Evolutionary conservation across 1,140 invertebrate genomes (phyloP).

Genomic region (Orius insidiosus): DNA sequence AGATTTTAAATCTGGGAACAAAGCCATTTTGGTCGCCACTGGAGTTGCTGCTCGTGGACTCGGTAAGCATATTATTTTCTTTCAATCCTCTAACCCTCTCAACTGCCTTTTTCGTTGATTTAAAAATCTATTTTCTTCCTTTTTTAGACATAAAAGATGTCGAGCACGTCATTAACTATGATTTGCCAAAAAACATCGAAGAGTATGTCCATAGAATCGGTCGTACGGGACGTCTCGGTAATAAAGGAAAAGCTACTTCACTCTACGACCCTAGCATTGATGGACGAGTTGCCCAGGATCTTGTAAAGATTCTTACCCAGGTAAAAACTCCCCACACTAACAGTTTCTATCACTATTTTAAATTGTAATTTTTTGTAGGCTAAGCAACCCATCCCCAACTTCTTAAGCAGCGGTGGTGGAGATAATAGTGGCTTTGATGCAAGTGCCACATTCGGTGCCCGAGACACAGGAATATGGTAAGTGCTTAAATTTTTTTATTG

Average conservation of each 20-base stretch:
- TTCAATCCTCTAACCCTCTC: too few species aligned
- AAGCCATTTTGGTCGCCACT: conserved; percentile 73
- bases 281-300: conserved; percentile 30
- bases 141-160: conserved; percentile 62
- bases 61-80: too few species aligned
- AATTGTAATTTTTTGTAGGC: too few species aligned
- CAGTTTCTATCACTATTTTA: too few species aligned
- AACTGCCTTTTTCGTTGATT: too few species aligned
- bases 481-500: too few species aligned
- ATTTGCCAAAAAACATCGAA: conserved; percentile 71
- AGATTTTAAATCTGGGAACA: conserved; percentile 60
- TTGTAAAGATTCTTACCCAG: conserved; percentile 53
- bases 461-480: too few species aligned
- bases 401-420: too few species aligned
- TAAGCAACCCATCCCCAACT: too few species aligned
- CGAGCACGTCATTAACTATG: conserved; percentile 80
- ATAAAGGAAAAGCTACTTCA: conserved; percentile 71
- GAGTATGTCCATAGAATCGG: conserved; percentile 94
- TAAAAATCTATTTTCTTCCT: conserved; percentile 15
- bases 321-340: too few species aligned
- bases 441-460: too few species aligned
- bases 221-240: conserved; percentile 82
- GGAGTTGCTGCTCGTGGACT: conserved; percentile 82
- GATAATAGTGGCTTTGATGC: too few species aligned
- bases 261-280: conserved; percentile 62